Base-by-base conservation (phyloP, 1,140 invertebrate genomes). In the Pseudobourletiella spinata region DNA sequence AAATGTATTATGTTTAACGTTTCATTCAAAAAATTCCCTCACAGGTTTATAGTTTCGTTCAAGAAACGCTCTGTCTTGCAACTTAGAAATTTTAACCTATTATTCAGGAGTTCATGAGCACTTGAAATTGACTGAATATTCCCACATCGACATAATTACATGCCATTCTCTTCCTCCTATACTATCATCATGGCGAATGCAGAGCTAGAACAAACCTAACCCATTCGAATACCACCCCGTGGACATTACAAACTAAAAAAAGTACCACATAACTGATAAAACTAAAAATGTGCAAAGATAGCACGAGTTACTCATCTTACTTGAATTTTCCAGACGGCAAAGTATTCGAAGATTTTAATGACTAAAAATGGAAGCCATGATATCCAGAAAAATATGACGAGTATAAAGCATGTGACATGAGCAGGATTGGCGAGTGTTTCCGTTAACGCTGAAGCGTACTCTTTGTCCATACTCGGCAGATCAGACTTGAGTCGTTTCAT, bases 321-420 rank as follows among this genome's bases (percentile, higher is more conserved):
- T 48, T 57, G 59, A 15, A 69, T 42, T 54, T 63, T 69, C 61
- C 71, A 65, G 44, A 69, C 74, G 71, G 75, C 61, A 71, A 79
- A 54, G 74, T 77, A 75, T 73, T 83, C 79, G 68, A 84, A 83
- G 60, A 85, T 75, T 76, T 80, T 82, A 52, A 95, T 80, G 20
- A 83, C 80, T 62, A 91, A 86, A 76, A 89, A 95, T 16, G 94
- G 94, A 50, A 88, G 80, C 94, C 94, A 97, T 56, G 90, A 90
- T 42, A 95, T 74, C 84, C 89, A 89, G 77, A 96, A 97, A 46
- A 86, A 77, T 68, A 91, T 78, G 57, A 95, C 86, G 67, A 96
- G 83, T 61, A 93, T 83, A 75, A 96, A 93, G 68, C 91, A 93
- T 83, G 95, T 93, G 72, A 92, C 83, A 79, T 97, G 94, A 78